Evolutionary conservation across 2,113 vertebrate species (phyloP).

Genomic region (Nematolebias whitei): DNA sequence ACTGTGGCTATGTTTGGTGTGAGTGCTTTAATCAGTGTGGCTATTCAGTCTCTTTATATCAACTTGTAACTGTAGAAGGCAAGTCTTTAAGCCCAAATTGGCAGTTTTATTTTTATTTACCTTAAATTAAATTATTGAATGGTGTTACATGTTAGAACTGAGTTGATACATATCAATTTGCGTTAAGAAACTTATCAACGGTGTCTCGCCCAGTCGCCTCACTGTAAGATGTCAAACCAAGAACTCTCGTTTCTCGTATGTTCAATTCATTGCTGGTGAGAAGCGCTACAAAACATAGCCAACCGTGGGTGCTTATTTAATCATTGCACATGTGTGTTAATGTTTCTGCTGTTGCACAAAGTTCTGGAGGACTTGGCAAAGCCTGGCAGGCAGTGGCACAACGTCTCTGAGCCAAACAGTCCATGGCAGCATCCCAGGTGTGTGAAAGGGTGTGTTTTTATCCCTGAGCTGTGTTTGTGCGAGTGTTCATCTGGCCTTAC

Average conservation of each 20-base stretch:
- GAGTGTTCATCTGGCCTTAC: slow-evolving; percentile 5
- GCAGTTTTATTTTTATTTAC: neutral
- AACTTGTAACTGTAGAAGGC: neutral
- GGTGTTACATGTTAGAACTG: slow-evolving; percentile 2
- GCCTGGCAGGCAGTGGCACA: slow-evolving; percentile 35
- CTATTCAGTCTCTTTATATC: neutral
- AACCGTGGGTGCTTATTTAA: slow-evolving; percentile 35
- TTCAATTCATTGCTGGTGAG: slow-evolving; percentile 52
- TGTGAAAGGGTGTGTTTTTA: slow-evolving; percentile 32
- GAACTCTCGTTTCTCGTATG: slow-evolving; percentile 16
- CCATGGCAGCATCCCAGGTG: slow-evolving; percentile 53
- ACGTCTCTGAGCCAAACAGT: slow-evolving; percentile 39
- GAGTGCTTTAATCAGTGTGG: neutral
- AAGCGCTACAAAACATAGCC: slow-evolving; percentile 27
- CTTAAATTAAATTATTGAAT: neutral
- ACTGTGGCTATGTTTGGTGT: slow-evolving; percentile 18
- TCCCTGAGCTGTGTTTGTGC: slow-evolving; percentile 16
- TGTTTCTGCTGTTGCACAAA: slow-evolving; percentile 18
- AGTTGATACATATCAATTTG: slow-evolving; percentile 7
- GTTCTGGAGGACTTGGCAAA: slow-evolving; percentile 43
- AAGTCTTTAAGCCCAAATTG: neutral
- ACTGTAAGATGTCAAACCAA: neutral
- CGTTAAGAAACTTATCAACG: too few relatives aligned
- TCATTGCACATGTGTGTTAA: slow-evolving; percentile 16
- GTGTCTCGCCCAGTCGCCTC: slow-evolving; percentile 16